phyloP scores from a whole-genome alignment of 2,797 vertebrate species.

The Semaprochilodus insignis region DNA sequence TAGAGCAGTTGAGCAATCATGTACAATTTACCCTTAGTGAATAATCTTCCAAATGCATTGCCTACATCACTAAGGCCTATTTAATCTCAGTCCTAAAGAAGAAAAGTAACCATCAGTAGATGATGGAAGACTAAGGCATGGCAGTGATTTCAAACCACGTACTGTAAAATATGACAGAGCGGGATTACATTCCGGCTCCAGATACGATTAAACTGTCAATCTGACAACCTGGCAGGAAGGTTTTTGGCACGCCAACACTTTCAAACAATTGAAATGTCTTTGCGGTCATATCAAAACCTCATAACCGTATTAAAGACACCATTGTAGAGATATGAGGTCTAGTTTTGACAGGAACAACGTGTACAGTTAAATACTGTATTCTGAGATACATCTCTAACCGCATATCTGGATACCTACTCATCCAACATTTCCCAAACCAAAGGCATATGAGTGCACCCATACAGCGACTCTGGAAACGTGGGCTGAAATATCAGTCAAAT shows the following conservation, averaged over 20 bases:
- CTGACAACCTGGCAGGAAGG: neutral
- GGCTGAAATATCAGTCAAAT: no score
- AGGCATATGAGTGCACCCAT: no score
- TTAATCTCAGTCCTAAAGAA: neutral
- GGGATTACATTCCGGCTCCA: neutral
- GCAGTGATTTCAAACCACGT: neutral
- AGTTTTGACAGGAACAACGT: neutral
- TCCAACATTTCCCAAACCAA: neutral
- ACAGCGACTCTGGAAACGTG: no score
- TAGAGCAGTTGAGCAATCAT: no score
- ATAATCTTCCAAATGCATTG: neutral
- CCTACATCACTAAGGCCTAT: neutral
- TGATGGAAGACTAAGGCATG: neutral
- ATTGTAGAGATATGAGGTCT: neutral
- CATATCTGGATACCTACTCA: neutral
- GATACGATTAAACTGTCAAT: neutral
- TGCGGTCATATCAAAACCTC: neutral
- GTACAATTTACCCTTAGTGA: no score
- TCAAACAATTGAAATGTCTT: neutral
- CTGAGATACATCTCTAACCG: no score
- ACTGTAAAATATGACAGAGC: neutral
- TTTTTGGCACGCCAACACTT: neutral
- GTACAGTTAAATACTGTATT: neutral
- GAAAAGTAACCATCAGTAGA: neutral
- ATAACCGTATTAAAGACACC: neutral